A percentile compares a stretch with the other conserved stretches of the same genome.
phyloP scores from a whole-genome alignment of 2,888 invertebrate species.

The Clitarchus hookeri region DNA sequence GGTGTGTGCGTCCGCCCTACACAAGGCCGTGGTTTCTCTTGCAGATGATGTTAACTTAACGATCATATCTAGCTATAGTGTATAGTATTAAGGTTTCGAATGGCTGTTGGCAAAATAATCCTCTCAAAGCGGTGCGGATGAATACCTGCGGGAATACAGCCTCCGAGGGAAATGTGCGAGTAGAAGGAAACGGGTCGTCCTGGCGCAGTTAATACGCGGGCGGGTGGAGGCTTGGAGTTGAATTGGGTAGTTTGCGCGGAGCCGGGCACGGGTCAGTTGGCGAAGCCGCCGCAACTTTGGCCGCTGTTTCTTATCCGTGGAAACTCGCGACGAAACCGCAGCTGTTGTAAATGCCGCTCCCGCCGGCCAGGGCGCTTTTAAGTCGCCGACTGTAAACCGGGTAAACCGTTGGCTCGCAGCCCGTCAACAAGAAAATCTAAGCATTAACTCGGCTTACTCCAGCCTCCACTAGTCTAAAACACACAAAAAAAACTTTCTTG shows the following conservation, averaged over 20 bases:
- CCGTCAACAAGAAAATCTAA: neutral
- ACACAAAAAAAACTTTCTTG: no score
- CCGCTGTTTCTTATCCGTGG: neutral
- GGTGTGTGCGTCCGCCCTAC: no score
- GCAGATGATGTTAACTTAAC: slow-evolving; percentile 1
- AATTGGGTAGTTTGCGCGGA: neutral
- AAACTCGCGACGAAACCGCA: neutral
- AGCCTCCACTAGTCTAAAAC: no score
- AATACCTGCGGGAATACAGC: slow-evolving; percentile 7
- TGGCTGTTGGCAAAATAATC: slow-evolving; percentile 14
- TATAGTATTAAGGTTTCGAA: slow-evolving; percentile 5
- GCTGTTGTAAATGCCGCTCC: neutral
- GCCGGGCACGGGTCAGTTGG: no score
- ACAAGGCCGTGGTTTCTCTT: neutral
- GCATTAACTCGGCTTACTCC: no score
- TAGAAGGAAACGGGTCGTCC: neutral
- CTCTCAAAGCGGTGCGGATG: slow-evolving; percentile 9
- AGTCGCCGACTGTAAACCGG: neutral
- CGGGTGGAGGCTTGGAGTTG: neutral
- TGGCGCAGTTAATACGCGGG: no score
- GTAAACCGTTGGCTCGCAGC: neutral
- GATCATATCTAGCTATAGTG: neutral
- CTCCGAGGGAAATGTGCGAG: neutral
- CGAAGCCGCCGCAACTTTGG: neutral
- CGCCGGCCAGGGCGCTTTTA: neutral